These are phyloP conservation scores for Doryteuthis pealeii DNA, from an alignment of 1,140 invertebrate species.

Conservation along the genomic window DNA sequence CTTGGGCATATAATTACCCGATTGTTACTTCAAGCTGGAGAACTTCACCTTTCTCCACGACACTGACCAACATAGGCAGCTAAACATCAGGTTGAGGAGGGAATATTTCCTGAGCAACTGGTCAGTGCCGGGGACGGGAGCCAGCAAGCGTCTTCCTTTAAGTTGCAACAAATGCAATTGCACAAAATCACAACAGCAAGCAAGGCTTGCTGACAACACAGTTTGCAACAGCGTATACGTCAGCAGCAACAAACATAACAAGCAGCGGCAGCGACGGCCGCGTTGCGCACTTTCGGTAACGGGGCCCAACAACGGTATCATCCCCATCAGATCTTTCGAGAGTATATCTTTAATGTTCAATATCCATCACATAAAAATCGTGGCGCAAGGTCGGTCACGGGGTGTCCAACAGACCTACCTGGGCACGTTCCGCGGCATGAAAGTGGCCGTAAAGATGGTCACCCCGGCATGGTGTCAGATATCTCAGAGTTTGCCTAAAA, in stretches of 20 bases:
- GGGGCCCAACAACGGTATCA: neutral
- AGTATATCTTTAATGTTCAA: constrained; percentile 49
- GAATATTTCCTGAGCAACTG: neutral
- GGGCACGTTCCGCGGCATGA: constrained; percentile 34
- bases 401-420: constrained; percentile 51
- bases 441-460: constrained; percentile 55
- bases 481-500: constrained; percentile 47
- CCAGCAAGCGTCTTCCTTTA: neutral
- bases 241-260: neutral
- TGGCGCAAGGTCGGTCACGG: constrained; percentile 52
- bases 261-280: neutral
- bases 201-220: too few species aligned
- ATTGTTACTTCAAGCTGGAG: too few species aligned
- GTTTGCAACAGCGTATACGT: too few species aligned
- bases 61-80: too few species aligned
- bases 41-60: too few species aligned
- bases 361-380: constrained; percentile 44
- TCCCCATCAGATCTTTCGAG: neutral
- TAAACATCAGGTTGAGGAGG: too few species aligned
- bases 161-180: neutral
- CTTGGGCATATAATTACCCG: too few species aligned
- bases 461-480: constrained; percentile 52
- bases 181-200: neutral
- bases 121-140: neutral
- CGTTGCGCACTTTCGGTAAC: neutral